Evolutionary conservation across 2,797 vertebrate species (phyloP).

Genomic region (Sorex maritimensis): DNA sequence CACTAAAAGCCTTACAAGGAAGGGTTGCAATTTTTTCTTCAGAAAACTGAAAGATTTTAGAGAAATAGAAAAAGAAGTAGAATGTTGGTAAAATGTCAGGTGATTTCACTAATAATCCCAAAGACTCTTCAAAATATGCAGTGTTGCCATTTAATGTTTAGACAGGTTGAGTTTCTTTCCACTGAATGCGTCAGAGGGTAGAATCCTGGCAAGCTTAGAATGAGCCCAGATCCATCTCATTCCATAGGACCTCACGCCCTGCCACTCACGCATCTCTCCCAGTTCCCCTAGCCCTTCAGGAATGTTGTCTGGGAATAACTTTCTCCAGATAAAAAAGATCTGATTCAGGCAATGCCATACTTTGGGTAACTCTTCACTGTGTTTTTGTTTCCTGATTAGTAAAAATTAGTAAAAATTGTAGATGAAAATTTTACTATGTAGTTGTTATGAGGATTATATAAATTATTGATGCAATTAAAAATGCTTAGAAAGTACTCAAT

Average conservation of each 20-base stretch:
- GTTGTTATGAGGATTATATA: neutral
- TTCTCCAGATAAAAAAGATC: neutral
- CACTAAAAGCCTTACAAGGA: neutral
- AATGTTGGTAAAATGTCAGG: conserved; percentile 6
- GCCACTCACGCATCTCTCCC: neutral
- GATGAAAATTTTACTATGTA: conserved; percentile 2
- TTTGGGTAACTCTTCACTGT: neutral
- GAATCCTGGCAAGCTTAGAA: neutral
- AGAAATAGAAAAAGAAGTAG: neutral
- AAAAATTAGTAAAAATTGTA: neutral
- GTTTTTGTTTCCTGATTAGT: conserved; percentile 29
- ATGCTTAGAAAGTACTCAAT: neutral
- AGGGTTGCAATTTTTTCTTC: neutral
- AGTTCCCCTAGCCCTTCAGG: neutral
- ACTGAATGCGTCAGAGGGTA: neutral
- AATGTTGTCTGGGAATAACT: neutral
- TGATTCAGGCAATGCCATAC: neutral
- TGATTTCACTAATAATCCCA: conserved; percentile 2
- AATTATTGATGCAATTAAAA: conserved; percentile 8
- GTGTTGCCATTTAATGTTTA: neutral
- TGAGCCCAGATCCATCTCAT: neutral
- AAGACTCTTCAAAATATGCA: conserved; percentile 19
- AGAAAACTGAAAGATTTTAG: neutral
- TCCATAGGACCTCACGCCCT: neutral
- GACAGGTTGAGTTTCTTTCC: neutral